These are phyloP conservation scores for Amphiprion percula DNA, from an alignment of 2,113 vertebrate genomes.

Conservation along the genomic window DNA sequence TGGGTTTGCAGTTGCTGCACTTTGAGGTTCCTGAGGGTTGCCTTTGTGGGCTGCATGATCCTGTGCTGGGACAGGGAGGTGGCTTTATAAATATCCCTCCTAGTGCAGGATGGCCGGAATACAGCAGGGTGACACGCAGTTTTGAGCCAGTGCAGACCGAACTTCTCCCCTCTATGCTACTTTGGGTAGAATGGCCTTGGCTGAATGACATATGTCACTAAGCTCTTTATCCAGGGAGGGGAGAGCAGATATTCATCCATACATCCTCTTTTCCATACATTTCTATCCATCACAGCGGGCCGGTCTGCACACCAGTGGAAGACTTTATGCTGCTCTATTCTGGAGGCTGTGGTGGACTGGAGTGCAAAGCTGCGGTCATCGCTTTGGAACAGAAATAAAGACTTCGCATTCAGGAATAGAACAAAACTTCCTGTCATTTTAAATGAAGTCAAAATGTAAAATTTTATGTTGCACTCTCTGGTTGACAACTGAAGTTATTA, in stretches of 20 bases:
- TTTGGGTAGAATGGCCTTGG: slow-evolving; percentile 41
- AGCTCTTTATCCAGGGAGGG: slow-evolving; percentile 37
- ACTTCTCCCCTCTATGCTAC: slow-evolving; percentile 47
- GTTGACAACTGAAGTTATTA: slow-evolving; percentile 13
- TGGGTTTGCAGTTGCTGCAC: slow-evolving; percentile 67
- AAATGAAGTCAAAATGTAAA: slow-evolving; percentile 37
- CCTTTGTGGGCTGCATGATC: slow-evolving; percentile 67
- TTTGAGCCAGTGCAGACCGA: slow-evolving; percentile 30
- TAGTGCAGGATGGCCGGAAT: slow-evolving; percentile 39
- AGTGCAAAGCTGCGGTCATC: slow-evolving; percentile 70
- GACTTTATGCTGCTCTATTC: slow-evolving; percentile 55
- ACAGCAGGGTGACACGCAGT: slow-evolving; percentile 35
- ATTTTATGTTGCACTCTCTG: slow-evolving; percentile 22
- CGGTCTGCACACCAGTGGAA: slow-evolving; percentile 20
- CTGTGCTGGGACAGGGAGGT: slow-evolving; percentile 54
- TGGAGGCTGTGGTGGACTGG: slow-evolving; percentile 61
- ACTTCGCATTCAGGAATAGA: slow-evolving; percentile 50
- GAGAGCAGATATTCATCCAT: slow-evolving; percentile 22
- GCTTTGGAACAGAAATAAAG: slow-evolving; percentile 58
- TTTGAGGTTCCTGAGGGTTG: slow-evolving; percentile 75
- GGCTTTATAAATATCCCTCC: slow-evolving; percentile 73
- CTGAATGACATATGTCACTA: slow-evolving; percentile 32
- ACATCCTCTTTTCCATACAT: slow-evolving; percentile 17
- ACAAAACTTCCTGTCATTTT: slow-evolving; percentile 25
- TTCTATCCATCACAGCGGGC: slow-evolving; percentile 15